Evolutionary conservation across 2,113 vertebrate species (phyloP).

Genomic region (Phocoena phocoena): DNA sequence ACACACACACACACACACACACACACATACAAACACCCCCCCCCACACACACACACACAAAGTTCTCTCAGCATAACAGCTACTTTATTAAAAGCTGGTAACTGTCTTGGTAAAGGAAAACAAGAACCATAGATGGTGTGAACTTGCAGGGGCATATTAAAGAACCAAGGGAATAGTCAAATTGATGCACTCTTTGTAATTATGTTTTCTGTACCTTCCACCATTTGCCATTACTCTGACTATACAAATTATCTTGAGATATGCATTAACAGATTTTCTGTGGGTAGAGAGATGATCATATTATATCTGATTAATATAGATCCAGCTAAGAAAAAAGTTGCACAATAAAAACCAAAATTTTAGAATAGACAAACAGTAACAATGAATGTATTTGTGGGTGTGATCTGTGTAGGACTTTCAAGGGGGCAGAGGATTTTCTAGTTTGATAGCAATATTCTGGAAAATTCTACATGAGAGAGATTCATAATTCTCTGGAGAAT

Average conservation of each 20-base stretch:
- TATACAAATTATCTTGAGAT: not conserved
- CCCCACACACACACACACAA: fast-evolving
- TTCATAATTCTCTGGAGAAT: not conserved
- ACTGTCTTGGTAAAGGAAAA: slow-evolving; percentile 1
- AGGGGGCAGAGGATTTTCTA: not conserved
- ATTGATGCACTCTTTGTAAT: not conserved
- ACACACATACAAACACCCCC: not conserved
- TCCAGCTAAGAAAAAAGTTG: not conserved
- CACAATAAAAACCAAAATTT: not conserved
- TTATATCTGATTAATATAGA: not conserved
- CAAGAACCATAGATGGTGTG: not conserved
- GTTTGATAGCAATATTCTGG: not conserved
- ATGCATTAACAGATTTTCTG: not conserved
- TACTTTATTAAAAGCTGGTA: slow-evolving; percentile 32
- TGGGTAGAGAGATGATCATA: not conserved
- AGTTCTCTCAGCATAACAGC: not conserved
- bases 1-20: no score
- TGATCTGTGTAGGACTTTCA: not conserved
- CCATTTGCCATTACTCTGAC: not conserved
- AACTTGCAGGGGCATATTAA: not conserved
- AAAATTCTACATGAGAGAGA: not conserved
- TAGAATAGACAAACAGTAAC: not conserved
- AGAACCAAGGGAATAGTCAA: not conserved
- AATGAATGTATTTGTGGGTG: not conserved
- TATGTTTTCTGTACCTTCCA: not conserved